Percentiles rank a stretch among this genome's conserved stretches.
Evolutionary conservation across 2,113 vertebrate genomes (phyloP).

Genomic region (Okapia johnstoni): DNA sequence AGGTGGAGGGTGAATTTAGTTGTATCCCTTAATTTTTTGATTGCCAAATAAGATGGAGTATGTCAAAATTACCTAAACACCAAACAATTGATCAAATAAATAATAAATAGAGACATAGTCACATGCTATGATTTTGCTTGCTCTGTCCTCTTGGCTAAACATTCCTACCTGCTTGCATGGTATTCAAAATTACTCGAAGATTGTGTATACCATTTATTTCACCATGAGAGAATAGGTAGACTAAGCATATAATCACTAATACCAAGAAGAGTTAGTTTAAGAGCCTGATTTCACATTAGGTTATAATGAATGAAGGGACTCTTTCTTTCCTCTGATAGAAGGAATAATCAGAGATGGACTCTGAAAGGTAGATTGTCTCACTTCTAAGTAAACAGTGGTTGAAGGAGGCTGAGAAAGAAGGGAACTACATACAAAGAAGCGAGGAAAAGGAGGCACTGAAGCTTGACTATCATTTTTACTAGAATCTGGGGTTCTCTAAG

Average conservation of each 20-base stretch:
- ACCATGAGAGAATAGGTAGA: not conserved
- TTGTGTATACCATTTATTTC: not conserved
- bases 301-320: not conserved
- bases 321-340: not conserved
- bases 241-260: not conserved
- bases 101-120: not conserved
- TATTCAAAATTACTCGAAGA: not conserved
- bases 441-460: not conserved
- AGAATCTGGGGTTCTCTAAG: not conserved
- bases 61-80: not conserved
- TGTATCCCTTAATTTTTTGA: not conserved
- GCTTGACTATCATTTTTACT: not conserved
- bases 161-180: not conserved
- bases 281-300: not conserved
- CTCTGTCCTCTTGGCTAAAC: not conserved
- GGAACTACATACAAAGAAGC: not conserved
- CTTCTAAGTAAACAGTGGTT: not conserved
- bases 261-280: not conserved
- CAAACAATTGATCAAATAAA: not conserved
- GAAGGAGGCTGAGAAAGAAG: not conserved
- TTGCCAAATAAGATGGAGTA: not conserved
- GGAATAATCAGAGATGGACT: not conserved
- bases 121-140: not conserved
- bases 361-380: not conserved
- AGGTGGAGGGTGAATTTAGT: not conserved